These are phyloP conservation scores for Drosophila pseudoobscura DNA, from an alignment of 1,140 invertebrate genomes.

Conservation along the genomic window DNA sequence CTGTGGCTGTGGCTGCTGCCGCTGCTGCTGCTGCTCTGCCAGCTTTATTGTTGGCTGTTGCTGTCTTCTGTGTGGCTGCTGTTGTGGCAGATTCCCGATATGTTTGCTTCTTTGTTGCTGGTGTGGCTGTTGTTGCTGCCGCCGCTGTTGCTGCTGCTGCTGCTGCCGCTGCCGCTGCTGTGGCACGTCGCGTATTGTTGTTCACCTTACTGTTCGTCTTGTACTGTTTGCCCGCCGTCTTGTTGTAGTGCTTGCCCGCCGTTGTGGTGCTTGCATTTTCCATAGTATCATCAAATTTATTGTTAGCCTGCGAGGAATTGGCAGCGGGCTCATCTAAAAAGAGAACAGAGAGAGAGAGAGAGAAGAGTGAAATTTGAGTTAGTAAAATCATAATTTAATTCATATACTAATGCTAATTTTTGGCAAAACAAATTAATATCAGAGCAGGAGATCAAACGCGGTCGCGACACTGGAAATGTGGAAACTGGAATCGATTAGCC, in stretches of 20 bases:
- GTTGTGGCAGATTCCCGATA: constrained; percentile 64
- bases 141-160: constrained; percentile 31
- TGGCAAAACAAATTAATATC: neutral
- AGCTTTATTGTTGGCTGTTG: constrained; percentile 47
- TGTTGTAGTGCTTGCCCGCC: constrained; percentile 67
- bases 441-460: no score
- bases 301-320: constrained; percentile 51
- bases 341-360: constrained; percentile 8
- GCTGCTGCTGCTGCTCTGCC: constrained; percentile 45
- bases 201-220: constrained; percentile 64
- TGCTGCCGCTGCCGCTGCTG: constrained; percentile 50
- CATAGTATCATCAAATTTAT: constrained; percentile 75
- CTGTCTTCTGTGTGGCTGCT: constrained; percentile 42
- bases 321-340: constrained; percentile 70
- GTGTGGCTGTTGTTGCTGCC: constrained; percentile 22
- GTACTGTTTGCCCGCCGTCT: constrained; percentile 60
- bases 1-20: constrained; percentile 28
- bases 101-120: constrained; percentile 76
- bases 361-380: constrained; percentile 12
- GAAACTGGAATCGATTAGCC: no score
- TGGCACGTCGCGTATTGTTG: constrained; percentile 64
- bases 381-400: constrained; percentile 28
- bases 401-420: constrained; percentile 35
- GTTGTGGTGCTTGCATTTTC: constrained; percentile 75
- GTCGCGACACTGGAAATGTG: no score